phyloP scores from a whole-genome alignment of 2,797 vertebrate species.

The Delichon dasypus region DNA sequence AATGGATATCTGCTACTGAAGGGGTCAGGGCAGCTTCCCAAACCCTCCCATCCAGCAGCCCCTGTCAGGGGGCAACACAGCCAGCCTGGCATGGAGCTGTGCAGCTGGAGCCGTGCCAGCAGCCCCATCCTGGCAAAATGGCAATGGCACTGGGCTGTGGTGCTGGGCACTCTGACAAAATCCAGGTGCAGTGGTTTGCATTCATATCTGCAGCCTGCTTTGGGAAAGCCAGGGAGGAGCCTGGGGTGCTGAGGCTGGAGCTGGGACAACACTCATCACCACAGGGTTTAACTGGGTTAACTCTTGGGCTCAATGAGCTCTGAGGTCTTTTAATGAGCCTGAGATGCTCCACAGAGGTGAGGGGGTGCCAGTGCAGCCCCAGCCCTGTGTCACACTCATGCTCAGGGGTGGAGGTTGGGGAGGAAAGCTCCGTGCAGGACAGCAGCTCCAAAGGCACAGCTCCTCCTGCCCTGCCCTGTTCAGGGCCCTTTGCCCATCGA shows the following conservation, averaged over 20 bases:
- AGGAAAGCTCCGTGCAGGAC: neutral
- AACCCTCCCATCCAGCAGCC: neutral
- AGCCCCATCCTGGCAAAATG: neutral
- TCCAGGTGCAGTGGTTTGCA: fast-evolving
- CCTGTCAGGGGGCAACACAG: no score
- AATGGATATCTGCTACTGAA: neutral
- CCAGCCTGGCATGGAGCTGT: neutral
- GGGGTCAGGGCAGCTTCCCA: neutral
- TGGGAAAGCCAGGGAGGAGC: neutral
- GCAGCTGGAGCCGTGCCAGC: neutral
- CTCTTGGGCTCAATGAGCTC: neutral
- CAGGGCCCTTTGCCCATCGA: neutral
- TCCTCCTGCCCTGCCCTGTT: neutral
- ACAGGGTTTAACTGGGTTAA: neutral
- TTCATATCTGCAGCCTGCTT: fast-evolving
- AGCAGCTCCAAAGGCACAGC: neutral
- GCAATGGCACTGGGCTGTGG: fast-evolving
- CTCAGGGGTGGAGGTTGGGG: neutral
- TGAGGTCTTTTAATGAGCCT: neutral
- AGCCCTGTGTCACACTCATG: neutral
- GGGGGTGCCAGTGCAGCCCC: neutral
- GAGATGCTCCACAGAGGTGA: fast-evolving
- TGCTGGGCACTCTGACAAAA: neutral
- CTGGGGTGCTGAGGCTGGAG: neutral
- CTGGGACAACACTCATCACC: no score